These are phyloP conservation scores for Arvicanthis niloticus DNA, from an alignment of 2,113 vertebrate genomes.

Conservation along the genomic window DNA sequence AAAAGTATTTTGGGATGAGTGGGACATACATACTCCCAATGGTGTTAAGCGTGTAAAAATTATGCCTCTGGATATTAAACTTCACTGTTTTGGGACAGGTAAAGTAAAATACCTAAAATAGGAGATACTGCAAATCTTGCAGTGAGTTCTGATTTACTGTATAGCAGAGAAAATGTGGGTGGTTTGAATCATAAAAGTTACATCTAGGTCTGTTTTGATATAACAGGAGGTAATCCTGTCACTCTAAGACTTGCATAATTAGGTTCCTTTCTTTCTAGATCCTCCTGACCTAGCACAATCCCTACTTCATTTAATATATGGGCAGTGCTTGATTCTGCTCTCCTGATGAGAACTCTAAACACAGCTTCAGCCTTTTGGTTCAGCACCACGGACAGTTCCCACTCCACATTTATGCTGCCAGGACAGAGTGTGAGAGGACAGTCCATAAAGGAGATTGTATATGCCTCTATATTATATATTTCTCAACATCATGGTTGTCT, in stretches of 20 bases:
- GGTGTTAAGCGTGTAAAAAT: neutral
- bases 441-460: neutral
- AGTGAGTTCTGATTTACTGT: neutral
- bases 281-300: too few species aligned
- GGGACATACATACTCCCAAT: neutral
- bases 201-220: neutral
- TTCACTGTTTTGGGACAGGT: neutral
- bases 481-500: too few species aligned
- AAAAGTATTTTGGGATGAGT: neutral
- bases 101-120: neutral
- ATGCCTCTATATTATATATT: fast-evolving
- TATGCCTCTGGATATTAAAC: neutral
- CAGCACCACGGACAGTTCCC: neutral
- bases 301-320: neutral
- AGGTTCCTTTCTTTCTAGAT: neutral
- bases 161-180: neutral
- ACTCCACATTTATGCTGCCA: too few species aligned
- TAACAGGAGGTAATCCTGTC: neutral
- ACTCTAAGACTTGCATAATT: neutral
- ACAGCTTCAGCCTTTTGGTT: fast-evolving
- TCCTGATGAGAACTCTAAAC: neutral
- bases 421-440: too few species aligned
- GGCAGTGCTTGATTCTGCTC: neutral
- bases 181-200: neutral
- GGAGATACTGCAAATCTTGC: neutral